Evolutionary conservation across 2,797 vertebrate species (phyloP), one percentile per base, ranked within the genome.

Genomic region (Scarus forsteni): DNA sequence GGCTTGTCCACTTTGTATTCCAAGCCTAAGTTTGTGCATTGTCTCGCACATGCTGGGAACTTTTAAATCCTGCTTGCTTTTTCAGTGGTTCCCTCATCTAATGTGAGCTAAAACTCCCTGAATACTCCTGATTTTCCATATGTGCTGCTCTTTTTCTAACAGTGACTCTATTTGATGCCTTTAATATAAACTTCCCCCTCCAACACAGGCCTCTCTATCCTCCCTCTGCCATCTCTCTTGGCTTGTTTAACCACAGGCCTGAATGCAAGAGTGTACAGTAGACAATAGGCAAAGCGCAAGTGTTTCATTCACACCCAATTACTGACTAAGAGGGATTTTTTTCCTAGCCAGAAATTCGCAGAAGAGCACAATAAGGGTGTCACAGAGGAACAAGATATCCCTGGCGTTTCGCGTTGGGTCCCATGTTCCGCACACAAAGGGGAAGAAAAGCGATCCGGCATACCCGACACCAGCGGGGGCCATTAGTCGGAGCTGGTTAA

Each of bases 271-370:
- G 72, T 62, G 54, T 58, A 65, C 83, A 70, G 80, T 40, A 87
- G 87, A 93, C 88, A 93, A 88, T 78, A 79, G 87, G 59, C 53
- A 18, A 39, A 79, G 73, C 72, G 42, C 83, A 81, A 90, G 86
- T 89, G 88, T 85, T 88, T 91, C 83, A 88, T 89, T 90, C 89
- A 82, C 87, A 90, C 88, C 89, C 89, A 89, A 90, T 90, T 89
- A 86, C 80, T 75, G 50, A 34, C 14, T 81, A 87, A 83, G 89
- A 82, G 84, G 77, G 80, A 18, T 16, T 46, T 73, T 85, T 85
- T 83, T 85, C 80, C 75, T 58, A 70, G 72, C 83, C 86, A 77
- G 81, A 85, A 83, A 85, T 85, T 73, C 81, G 66, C 84, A 5
- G 54, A 77, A 71, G 84, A 85, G 76, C 78, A 90, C 84, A 91